Base-by-base conservation (phyloP, 64 coral and sea anemone species). In the Anthopleura sola region DNA sequence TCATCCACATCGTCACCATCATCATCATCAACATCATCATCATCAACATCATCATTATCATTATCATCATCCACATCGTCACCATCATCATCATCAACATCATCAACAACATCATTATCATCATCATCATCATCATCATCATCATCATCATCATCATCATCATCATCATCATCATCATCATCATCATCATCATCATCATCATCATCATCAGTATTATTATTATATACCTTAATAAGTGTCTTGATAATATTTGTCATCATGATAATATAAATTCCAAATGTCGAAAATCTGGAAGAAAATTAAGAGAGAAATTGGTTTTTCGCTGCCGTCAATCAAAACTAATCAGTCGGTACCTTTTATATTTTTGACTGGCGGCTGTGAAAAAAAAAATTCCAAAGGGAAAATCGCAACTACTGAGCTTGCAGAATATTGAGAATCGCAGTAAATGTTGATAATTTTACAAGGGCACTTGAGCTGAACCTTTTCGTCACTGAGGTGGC, bases 181-280 rank as follows among this genome's bases (percentile, higher is more conserved):
- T 44, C 7, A 44, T 44, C 7, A 44, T 44, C 7, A 44, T 44
- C 7, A 44, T 7, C 7, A 44, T 44, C 2, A 24, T 62, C 57
- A 21, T 62, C 2, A 62, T 62, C 1, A 14, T 9, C 21, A 62
- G 56, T 60, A 19, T 18, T 10, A 19, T 64, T 64, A 24, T 24
- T 23, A 24, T 17, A 48, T 90, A 96, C 94, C 94, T 96, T 96
- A 56, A 96, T 86, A 64, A 96, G 81, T 19, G 94, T 96, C 74
- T 85, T 86, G 26, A 96, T 96, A 26, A 96, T 96, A 71, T 96
- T 96, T 56, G 90, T 96, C 94, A 96, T 96, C 94, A 96, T 96
- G 40, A 96, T 96, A 24, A 96, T 96, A 54, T 96, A 96, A 92
- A 96, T 96, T 90, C 94, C 94, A 62, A 96, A 96, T 75, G 94